Percentiles rank a stretch among this genome's conserved stretches.
Evolutionary conservation across 2,888 invertebrate species (phyloP).

Genomic region (Cheilosia grossa): DNA sequence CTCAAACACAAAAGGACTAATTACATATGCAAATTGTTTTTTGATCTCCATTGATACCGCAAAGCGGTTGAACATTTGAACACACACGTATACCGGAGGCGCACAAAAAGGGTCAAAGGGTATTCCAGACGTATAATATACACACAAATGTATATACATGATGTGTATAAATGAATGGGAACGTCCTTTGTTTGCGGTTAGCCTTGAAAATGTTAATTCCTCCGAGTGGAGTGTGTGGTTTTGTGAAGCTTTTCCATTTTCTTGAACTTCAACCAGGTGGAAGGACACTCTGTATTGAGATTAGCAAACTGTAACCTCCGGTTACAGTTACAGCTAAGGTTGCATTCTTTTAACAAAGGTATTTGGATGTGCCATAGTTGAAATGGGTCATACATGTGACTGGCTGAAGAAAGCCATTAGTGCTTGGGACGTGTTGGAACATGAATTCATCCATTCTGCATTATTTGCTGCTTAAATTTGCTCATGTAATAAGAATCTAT

Average conservation of each 20-base stretch:
- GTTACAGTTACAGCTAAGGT: constrained; percentile 17
- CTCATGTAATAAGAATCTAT: no score
- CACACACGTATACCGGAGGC: constrained; percentile 11
- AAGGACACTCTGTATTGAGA: constrained; percentile 41
- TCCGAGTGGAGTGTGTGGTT: constrained; percentile 33
- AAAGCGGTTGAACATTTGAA: constrained; percentile 73
- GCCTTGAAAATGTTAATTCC: constrained; percentile 65
- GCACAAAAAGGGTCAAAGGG: constrained; percentile 62
- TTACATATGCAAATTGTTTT: constrained; percentile 77
- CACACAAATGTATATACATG: background rate
- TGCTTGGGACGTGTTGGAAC: background rate
- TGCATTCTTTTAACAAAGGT: constrained; percentile 15
- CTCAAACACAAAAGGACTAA: constrained; percentile 67
- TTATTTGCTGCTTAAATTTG: no score
- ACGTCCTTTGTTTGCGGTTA: no score
- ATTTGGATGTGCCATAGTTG: constrained; percentile 27
- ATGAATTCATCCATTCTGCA: no score
- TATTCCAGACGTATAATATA: constrained; percentile 24
- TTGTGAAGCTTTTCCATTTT: constrained; percentile 24
- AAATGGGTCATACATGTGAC: constrained; percentile 42
- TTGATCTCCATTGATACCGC: constrained; percentile 76
- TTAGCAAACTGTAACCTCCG: constrained; percentile 4
- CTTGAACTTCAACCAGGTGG: constrained; percentile 44
- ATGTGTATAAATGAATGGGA: background rate
- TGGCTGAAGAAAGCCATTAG: background rate